Conservation (phyloP, 2,113 vertebrate genomes). For the Holacanthus passer region DNA sequence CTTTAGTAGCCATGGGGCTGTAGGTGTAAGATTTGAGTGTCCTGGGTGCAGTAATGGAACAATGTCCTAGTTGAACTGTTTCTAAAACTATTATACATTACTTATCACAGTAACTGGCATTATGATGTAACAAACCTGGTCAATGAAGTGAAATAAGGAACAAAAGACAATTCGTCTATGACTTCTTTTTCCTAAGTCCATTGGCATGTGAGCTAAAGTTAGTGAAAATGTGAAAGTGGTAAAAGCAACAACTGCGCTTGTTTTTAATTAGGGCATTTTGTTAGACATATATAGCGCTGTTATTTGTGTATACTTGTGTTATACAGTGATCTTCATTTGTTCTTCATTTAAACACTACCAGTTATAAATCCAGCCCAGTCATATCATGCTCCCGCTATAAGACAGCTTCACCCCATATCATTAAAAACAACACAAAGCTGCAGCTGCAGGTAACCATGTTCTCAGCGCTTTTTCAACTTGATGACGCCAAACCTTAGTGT, state of each 20-base stretch:
- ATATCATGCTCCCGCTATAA: not conserved
- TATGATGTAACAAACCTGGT: not conserved
- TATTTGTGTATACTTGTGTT: not conserved
- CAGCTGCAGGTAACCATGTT: not conserved
- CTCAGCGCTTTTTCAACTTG: not conserved
- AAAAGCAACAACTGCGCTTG: not conserved
- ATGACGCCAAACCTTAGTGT: not conserved
- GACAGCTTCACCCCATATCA: too few relatives aligned
- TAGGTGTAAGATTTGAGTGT: not conserved
- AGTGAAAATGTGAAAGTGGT: not conserved
- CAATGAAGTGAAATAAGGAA: not conserved
- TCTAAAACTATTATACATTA: not conserved
- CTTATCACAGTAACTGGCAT: not conserved
- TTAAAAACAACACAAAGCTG: too few relatives aligned
- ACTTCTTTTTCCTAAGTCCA: not conserved
- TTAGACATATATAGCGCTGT: not conserved
- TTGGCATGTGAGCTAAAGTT: not conserved
- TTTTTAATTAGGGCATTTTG: not conserved
- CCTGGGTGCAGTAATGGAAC: not conserved
- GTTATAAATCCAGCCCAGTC: not conserved
- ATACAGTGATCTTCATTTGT: not conserved
- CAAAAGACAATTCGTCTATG: not conserved
- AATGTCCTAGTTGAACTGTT: not conserved
- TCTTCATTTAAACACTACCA: not conserved
- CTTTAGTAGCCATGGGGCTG: not conserved